Evolutionary conservation across 2,888 invertebrate species (phyloP).

Genomic region (Zygaena filipendulae): DNA sequence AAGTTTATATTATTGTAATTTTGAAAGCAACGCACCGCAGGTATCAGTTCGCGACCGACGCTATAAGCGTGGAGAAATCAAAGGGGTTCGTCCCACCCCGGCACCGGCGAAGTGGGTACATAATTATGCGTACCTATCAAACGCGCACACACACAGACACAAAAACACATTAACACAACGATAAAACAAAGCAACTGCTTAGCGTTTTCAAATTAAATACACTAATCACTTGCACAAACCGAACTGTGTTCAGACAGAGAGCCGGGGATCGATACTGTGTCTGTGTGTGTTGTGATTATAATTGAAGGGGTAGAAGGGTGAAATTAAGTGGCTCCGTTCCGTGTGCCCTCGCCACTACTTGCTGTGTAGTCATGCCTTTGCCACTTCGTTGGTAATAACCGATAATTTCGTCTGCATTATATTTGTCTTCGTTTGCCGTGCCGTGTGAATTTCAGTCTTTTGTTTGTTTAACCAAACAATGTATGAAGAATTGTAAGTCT

Average conservation of each 20-base stretch:
- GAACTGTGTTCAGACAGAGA: slow-evolving; percentile 38
- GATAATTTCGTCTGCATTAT: slow-evolving; percentile 36
- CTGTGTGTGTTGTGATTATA: slow-evolving; percentile 62
- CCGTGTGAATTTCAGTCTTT: too few species aligned
- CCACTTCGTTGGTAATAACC: slow-evolving; percentile 48
- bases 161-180: slow-evolving; percentile 36
- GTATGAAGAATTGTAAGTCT: too few species aligned
- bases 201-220: slow-evolving; percentile 70
- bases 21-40: too few species aligned
- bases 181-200: slow-evolving; percentile 66
- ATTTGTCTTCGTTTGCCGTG: too few species aligned
- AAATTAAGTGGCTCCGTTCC: slow-evolving; percentile 66
- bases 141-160: slow-evolving; percentile 32
- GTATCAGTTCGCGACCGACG: too few species aligned
- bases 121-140: too few species aligned
- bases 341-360: slow-evolving; percentile 45
- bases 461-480: too few species aligned
- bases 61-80: slow-evolving; percentile 38
- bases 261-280: slow-evolving; percentile 50
- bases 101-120: slow-evolving; percentile 24
- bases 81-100: slow-evolving; percentile 52
- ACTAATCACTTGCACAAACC: slow-evolving; percentile 67
- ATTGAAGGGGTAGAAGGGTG: slow-evolving; percentile 63
- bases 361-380: slow-evolving; percentile 51
- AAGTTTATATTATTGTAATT: too few species aligned